These are phyloP conservation scores for Cyphomyrmex costatus DNA, from an alignment of 1,140 invertebrate genomes.

Conservation along the genomic window DNA sequence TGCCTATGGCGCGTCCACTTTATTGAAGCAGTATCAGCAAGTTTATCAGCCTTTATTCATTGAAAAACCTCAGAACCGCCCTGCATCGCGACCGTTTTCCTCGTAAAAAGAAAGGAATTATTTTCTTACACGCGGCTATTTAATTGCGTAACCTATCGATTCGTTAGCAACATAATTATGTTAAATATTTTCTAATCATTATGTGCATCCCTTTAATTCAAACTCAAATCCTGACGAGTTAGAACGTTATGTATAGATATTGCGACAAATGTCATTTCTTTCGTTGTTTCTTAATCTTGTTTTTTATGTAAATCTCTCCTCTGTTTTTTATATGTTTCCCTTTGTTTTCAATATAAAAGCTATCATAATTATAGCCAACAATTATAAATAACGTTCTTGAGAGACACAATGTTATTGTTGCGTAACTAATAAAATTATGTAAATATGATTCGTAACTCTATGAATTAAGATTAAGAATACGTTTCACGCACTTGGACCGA, in stretches of 20 bases:
- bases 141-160: slow-evolving; percentile 42
- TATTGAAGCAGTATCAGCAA: slow-evolving; percentile 16
- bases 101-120: slow-evolving; percentile 30
- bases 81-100: slow-evolving; percentile 23
- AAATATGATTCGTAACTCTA: slow-evolving; percentile 43
- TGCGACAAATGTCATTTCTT: slow-evolving; percentile 5
- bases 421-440: slow-evolving; percentile 52
- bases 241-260: neutral
- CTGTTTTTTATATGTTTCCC: neutral
- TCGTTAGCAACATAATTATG: slow-evolving; percentile 23
- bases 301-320: neutral
- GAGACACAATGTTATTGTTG: slow-evolving; percentile 39
- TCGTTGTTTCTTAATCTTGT: slow-evolving; percentile 39
- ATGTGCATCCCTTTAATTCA: neutral
- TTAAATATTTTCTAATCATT: slow-evolving; percentile 17
- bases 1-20: neutral
- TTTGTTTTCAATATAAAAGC: slow-evolving; percentile 5
- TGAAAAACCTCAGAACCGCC: neutral
- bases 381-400: slow-evolving; percentile 42
- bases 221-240: neutral
- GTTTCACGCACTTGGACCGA: slow-evolving; percentile 30
- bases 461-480: slow-evolving; percentile 35
- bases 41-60: slow-evolving; percentile 15
- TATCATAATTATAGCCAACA: slow-evolving; percentile 2
- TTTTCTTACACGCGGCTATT: slow-evolving; percentile 38